Percentiles rank a stretch among this genome's conserved stretches.
Conservation (phyloP, 1,140 invertebrate genomes). For the Lycorma delicatula region DNA sequence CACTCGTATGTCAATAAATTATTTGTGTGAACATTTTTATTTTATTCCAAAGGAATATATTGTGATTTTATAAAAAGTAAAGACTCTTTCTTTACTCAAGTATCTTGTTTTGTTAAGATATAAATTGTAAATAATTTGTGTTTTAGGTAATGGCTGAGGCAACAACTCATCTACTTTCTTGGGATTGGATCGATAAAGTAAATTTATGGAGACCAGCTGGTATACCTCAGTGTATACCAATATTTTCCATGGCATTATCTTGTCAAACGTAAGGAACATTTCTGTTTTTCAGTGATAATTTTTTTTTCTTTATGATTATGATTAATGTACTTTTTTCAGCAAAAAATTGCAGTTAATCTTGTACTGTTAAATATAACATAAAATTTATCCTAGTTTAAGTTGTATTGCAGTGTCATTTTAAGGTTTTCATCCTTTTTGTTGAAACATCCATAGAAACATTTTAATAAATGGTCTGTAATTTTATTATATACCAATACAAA, state of each 20-base stretch:
- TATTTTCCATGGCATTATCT: constrained; percentile 89
- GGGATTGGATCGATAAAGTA: constrained; percentile 66
- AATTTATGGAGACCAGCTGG: constrained; percentile 77
- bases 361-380: not conserved
- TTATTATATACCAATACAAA: no score
- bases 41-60: no score
- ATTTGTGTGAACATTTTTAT: no score
- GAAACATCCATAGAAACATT: no score
- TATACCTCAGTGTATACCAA: constrained; percentile 82
- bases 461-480: no score
- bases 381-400: no score
- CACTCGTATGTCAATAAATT: no score
- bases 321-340: not conserved
- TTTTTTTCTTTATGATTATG: not conserved
- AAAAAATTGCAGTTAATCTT: not conserved
- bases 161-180: constrained; percentile 55
- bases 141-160: constrained; percentile 65
- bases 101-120: no score
- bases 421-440: no score
- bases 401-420: no score
- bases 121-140: constrained; percentile 5
- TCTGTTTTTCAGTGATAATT: not conserved
- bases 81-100: no score
- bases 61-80: no score
- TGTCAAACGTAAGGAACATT: constrained; percentile 74